Evolutionary conservation across 2,797 vertebrate genomes (phyloP).

Genomic region (Myoxocephalus aenaeus): DNA sequence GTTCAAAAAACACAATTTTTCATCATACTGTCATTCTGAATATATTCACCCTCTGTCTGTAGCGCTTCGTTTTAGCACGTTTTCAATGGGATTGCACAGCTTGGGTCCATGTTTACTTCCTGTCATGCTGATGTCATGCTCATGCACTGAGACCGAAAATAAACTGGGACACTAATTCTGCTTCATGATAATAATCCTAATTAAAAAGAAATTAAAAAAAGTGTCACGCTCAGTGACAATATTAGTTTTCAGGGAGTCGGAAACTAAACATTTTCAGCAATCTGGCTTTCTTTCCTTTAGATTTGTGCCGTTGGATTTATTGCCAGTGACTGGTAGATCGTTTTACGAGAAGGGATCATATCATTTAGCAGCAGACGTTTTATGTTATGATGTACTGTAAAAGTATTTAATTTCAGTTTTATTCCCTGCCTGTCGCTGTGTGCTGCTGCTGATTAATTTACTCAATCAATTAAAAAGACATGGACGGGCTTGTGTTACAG

Average conservation of each 20-base stretch:
- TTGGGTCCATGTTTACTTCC: neutral
- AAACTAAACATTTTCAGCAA: constrained; percentile 21
- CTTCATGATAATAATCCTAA: neutral
- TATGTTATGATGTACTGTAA: constrained; percentile 3
- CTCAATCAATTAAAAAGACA: constrained; percentile 67
- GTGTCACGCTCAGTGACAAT: neutral
- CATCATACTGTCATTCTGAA: neutral
- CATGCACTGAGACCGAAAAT: no score
- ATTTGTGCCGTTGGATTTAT: neutral
- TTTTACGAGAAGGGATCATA: constrained; percentile 1
- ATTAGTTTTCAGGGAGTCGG: constrained; percentile 20
- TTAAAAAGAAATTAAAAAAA: neutral
- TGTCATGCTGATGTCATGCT: neutral
- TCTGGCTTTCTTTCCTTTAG: neutral
- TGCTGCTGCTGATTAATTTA: constrained; percentile 56
- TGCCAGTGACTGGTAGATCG: constrained; percentile 1
- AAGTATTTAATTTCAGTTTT: constrained; percentile 23
- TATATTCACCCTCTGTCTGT: neutral
- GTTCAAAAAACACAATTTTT: neutral
- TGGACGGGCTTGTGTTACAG: constrained; percentile 60
- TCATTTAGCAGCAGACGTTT: constrained; percentile 6
- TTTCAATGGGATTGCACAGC: neutral
- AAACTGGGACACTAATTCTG: constrained; percentile 3
- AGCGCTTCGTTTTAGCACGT: neutral
- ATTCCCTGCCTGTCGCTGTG: neutral